A percentile compares a stretch with the other conserved stretches of the same genome.
These are phyloP conservation scores for Seira musarum DNA, from an alignment of 2,888 invertebrate species.

Conservation along the genomic window DNA sequence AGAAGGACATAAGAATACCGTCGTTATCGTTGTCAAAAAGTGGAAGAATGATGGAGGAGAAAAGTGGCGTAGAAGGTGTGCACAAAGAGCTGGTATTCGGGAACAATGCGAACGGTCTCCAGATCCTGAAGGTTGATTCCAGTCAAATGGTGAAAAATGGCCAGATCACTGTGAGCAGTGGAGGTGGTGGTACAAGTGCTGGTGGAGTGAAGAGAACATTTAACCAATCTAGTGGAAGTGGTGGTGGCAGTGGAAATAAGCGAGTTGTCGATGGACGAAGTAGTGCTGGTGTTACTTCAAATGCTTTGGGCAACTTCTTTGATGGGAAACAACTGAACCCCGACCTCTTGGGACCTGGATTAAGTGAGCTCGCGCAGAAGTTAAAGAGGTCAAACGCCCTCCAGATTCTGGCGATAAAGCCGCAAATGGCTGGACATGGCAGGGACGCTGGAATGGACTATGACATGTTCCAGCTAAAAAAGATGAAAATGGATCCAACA, in stretches of 20 bases:
- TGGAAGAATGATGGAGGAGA: slow-evolving; percentile 39
- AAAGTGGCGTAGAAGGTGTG: slow-evolving; percentile 15
- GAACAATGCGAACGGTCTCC: slow-evolving; percentile 57
- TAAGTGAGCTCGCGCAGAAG: slow-evolving; percentile 68
- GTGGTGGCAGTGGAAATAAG: slow-evolving; percentile 12
- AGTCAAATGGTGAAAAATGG: slow-evolving; percentile 52
- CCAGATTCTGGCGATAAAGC: slow-evolving; percentile 67
- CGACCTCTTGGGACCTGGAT: slow-evolving; percentile 65
- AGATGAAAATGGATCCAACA: slow-evolving; percentile 49
- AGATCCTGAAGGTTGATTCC: slow-evolving; percentile 63
- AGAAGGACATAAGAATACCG: slow-evolving; percentile 29
- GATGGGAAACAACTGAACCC: slow-evolving; percentile 43
- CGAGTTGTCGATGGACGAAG: slow-evolving; percentile 38
- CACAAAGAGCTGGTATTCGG: slow-evolving; percentile 48
- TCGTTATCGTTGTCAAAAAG: slow-evolving; percentile 32
- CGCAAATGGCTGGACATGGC: slow-evolving; percentile 36
- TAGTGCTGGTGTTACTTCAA: slow-evolving; percentile 26
- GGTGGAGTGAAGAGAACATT: slow-evolving; percentile 33
- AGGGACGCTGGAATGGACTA: slow-evolving; percentile 36
- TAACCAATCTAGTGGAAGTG: slow-evolving; percentile 47
- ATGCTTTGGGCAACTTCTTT: slow-evolving; percentile 26
- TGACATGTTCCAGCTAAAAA: slow-evolving; percentile 40
- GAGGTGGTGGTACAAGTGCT: slow-evolving; percentile 4
- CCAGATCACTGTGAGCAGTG: slow-evolving; percentile 35
- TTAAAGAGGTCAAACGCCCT: slow-evolving; percentile 68